Percentiles rank a stretch among this genome's conserved stretches.
Evolutionary conservation across 2,113 vertebrate genomes (phyloP).

Genomic region (Dissostichus mawsoni): DNA sequence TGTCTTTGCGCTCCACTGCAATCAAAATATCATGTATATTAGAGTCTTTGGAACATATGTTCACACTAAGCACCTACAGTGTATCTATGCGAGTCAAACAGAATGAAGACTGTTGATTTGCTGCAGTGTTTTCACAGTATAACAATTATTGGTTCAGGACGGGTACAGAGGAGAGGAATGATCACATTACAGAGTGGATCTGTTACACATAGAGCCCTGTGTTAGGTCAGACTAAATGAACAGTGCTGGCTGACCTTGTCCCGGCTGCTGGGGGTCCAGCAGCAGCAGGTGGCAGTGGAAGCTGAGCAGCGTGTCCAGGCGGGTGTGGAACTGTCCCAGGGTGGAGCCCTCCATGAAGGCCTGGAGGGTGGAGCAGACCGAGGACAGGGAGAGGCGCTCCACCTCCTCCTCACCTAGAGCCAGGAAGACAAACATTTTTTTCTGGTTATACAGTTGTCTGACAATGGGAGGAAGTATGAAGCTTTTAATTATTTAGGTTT

Average conservation of each 20-base stretch:
- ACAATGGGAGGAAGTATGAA: no score
- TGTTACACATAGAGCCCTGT: not conserved
- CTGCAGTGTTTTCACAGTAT: no score
- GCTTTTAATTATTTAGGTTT: no score
- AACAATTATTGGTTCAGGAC: no score
- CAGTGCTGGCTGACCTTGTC: constrained; percentile 83
- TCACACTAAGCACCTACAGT: no score
- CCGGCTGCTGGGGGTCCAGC: constrained; percentile 85
- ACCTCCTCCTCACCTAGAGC: constrained; percentile 56
- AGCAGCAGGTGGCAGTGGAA: constrained; percentile 97
- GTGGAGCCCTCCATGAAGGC: constrained; percentile 94
- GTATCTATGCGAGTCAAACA: no score
- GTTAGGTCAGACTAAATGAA: not conserved
- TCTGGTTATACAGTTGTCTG: not conserved
- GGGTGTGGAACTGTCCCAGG: constrained; percentile 90
- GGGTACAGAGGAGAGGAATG: not conserved
- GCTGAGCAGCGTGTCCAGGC: constrained; percentile 89
- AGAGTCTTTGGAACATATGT: no score
- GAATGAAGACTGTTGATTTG: no score
- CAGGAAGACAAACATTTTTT: not conserved
- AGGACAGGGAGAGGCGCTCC: constrained; percentile 79
- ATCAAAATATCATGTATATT: no score
- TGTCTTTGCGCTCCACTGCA: no score
- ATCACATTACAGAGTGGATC: no score
- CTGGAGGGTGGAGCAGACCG: constrained; percentile 88